Percentiles rank a stretch among this genome's conserved stretches.
phyloP scores from a whole-genome alignment of 2,797 vertebrate genomes.

The Schizothorax lantsangensis region DNA sequence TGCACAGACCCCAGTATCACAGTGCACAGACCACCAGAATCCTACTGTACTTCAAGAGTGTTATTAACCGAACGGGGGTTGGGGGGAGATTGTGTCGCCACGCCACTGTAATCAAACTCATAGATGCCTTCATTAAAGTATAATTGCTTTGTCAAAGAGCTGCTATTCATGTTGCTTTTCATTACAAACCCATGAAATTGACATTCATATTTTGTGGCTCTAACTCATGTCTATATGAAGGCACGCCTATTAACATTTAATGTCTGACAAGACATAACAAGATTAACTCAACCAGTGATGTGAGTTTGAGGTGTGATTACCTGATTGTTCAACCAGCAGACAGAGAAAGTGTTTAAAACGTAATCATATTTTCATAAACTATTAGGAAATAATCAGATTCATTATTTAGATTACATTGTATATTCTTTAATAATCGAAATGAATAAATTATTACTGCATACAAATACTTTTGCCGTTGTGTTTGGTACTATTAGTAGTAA shows the following conservation, averaged over 20 bases:
- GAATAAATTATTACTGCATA: background rate
- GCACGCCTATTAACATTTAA: background rate
- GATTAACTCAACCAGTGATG: background rate
- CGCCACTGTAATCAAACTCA: constrained; percentile 42
- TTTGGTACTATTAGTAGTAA: background rate
- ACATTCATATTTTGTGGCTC: background rate
- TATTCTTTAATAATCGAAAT: background rate
- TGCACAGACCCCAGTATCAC: constrained; percentile 22
- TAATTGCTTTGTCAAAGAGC: constrained; percentile 52
- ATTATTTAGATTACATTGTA: background rate
- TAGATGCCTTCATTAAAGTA: constrained; percentile 51
- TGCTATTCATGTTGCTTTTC: constrained; percentile 30
- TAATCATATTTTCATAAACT: background rate
- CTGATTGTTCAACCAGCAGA: background rate
- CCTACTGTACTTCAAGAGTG: constrained; percentile 19
- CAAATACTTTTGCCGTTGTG: background rate
- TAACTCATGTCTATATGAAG: background rate
- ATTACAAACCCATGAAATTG: background rate
- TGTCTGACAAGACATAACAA: background rate
- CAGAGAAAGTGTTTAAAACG: background rate
- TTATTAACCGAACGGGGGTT: constrained; percentile 14
- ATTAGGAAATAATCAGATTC: background rate
- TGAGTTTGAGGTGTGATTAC: background rate
- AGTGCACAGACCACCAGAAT: constrained; percentile 16
- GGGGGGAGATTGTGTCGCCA: background rate